Evolutionary conservation across 2,888 invertebrate species (phyloP).

Genomic region (Sarcophaga carnaria): DNA sequence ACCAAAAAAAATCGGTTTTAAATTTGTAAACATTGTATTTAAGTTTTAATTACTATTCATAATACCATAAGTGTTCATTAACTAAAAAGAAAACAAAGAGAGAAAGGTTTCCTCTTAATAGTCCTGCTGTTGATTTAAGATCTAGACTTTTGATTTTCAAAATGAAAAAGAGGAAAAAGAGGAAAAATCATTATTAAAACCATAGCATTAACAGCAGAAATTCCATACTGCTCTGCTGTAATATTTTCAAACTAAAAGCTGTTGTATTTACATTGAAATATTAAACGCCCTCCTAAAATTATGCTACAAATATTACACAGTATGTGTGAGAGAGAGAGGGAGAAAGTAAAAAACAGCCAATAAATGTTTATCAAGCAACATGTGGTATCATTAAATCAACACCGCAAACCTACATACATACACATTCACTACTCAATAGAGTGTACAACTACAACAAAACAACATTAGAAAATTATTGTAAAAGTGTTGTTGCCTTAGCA

Average conservation of each 20-base stretch:
- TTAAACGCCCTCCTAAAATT: constrained; percentile 57
- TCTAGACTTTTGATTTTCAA: constrained; percentile 17
- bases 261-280: neutral
- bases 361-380: constrained; percentile 50
- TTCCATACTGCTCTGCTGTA: neutral
- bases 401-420: constrained; percentile 8
- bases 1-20: too few species aligned
- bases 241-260: neutral
- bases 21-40: too few species aligned
- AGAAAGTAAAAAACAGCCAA: neutral
- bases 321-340: neutral
- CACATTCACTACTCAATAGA: too few species aligned
- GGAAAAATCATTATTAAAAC: constrained; percentile 29
- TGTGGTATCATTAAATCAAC: constrained; percentile 63
- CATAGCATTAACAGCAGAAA: neutral
- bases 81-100: too few species aligned
- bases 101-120: neutral
- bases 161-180: constrained; percentile 9
- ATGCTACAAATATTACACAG: constrained; percentile 35
- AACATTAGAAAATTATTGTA: constrained; percentile 5
- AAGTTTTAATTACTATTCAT: too few species aligned
- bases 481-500: constrained; percentile 6
- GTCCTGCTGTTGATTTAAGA: constrained; percentile 31
- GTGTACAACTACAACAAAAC: neutral
- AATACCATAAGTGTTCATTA: too few species aligned